Evolutionary conservation across 2,888 invertebrate species (phyloP), one percentile per base, ranked within the genome.

Genomic region (Stenurella melanura): DNA sequence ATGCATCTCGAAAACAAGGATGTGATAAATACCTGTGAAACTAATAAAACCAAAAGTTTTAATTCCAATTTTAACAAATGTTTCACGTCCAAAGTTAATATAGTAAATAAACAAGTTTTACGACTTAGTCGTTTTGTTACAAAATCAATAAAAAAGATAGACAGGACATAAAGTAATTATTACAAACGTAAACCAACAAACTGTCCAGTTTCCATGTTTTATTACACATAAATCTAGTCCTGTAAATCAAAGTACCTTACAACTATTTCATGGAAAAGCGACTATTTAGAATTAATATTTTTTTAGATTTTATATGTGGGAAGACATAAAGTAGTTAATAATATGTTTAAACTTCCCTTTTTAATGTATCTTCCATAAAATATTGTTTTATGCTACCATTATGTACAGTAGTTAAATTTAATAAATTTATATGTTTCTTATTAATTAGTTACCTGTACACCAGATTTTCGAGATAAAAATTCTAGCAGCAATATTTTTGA

Each of bases 121-220:
- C 79, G 81, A 78, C 66, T 61, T 61, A 38, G 15, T 71, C 66
- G 71, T 75, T 78, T 81, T 83, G 76, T 74, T 77, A 73, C 21
- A 73, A 82, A 82, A 81, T 82, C 83, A 78, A 82, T 83, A 83
- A 83, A 82, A 50, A 19, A 54, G 18, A n/a, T 69, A 72, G 75
- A 76, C 66, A 63, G 54, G 76, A 72, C 79, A 76, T 80, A 79
- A 83, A 82, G 70, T 78, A 75, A 79, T 83, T 80, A 83, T 82
- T 80, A 81, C 75, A 68, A 75, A 54, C 77, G 76, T 78, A 80
- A 81, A 79, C 78, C 68, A 80, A 81, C 79, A 80, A 76, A 26
- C 57, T 71, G 75, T 60, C 75, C 57, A 19, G 66, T 57, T 63
- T 71, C 54, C 54, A 71, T 78, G 78, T 78, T 80, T 81, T 81